These are phyloP conservation scores for Heliconius himera DNA, from an alignment of 1,140 invertebrate species.

Conservation along the genomic window DNA sequence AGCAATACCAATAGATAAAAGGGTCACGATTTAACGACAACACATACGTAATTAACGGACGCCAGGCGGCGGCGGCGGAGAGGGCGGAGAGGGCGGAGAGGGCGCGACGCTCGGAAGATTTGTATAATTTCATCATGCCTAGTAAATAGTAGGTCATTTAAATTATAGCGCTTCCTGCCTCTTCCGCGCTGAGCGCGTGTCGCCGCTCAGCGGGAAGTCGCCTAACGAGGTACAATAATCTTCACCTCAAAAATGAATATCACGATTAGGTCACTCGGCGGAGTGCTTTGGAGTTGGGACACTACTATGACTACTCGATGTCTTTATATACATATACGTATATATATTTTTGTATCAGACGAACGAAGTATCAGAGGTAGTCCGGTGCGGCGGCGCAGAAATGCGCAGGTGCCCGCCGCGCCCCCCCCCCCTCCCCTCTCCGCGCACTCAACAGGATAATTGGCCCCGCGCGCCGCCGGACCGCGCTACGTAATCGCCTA, in stretches of 20 bases:
- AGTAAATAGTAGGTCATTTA: constrained; percentile 37
- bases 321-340: too few relatives aligned
- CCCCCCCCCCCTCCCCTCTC: constrained; percentile 15
- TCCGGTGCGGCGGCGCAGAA: background rate
- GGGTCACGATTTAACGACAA: background rate
- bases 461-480: constrained; percentile 36
- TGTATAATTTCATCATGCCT: constrained; percentile 18
- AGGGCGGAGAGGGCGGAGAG: too few relatives aligned
- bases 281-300: too few relatives aligned
- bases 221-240: constrained; percentile 24
- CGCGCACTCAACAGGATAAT: constrained; percentile 41
- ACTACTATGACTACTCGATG: too few relatives aligned
- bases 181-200: constrained; percentile 20
- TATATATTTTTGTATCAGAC: too few relatives aligned
- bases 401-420: constrained; percentile 15
- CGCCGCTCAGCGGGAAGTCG: too few relatives aligned
- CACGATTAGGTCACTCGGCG: background rate
- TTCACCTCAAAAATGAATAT: constrained; percentile 30
- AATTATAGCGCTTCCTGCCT: constrained; percentile 39
- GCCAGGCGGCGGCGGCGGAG: too few relatives aligned
- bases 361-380: background rate
- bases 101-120: background rate
- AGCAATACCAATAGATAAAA: background rate
- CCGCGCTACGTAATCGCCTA: constrained; percentile 26
- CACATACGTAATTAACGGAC: background rate